These are phyloP conservation scores for Philhelius pedissequus DNA, from an alignment of 2,888 invertebrate genomes.

Conservation along the genomic window DNA sequence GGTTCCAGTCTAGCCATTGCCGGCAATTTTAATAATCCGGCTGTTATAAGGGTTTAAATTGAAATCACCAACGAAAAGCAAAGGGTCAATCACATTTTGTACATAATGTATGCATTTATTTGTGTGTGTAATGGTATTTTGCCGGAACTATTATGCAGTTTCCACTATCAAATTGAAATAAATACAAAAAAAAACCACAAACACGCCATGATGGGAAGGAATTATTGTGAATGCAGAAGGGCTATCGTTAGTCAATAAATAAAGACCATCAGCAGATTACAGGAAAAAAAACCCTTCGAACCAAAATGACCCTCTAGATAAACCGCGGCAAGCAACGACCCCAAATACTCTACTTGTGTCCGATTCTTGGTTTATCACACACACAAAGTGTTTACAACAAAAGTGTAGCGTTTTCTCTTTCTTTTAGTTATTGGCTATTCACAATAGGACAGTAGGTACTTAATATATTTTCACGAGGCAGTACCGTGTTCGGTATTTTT, in stretches of 20 bases:
- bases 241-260: not conserved
- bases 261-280: not conserved
- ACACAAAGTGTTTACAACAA: not conserved
- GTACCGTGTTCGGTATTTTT: not conserved
- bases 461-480: constrained; percentile 44
- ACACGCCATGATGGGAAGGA: not conserved
- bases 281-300: not conserved
- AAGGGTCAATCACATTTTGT: constrained; percentile 27
- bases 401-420: not conserved
- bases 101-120: not conserved
- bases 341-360: not conserved
- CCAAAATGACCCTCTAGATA: constrained; percentile 10
- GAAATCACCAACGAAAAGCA: not conserved
- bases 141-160: constrained; percentile 15
- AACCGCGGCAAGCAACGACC: constrained; percentile 1
- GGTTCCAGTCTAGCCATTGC: no score
- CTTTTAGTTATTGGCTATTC: constrained; percentile 24
- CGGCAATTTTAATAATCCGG: no score
- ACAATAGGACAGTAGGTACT: not conserved
- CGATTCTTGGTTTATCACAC: not conserved
- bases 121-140: not conserved
- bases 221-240: not conserved
- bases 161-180: constrained; percentile 4
- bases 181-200: not conserved
- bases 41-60: constrained; percentile 1